phyloP scores from a whole-genome alignment of 2,888 invertebrate species.

The Antitype chi region DNA sequence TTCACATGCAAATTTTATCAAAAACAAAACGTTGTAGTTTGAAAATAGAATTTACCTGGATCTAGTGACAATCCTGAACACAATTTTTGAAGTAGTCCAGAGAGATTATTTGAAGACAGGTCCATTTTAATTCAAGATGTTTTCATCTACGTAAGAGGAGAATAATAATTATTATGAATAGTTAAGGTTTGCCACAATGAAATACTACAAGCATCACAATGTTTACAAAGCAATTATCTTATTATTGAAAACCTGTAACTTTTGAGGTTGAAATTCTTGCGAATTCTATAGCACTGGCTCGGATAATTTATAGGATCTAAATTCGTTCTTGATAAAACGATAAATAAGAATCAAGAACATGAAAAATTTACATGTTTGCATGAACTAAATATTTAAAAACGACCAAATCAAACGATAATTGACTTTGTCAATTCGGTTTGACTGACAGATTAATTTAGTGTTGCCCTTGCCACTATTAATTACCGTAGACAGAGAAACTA shows the following conservation, averaged over 20 bases:
- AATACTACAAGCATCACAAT: conserved; percentile 48
- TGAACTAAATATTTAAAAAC: conserved; percentile 37
- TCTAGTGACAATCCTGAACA: conserved; percentile 84
- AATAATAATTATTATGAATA: conserved; percentile 8
- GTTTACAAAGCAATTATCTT: conserved; percentile 53
- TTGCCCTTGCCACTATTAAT: too few species aligned
- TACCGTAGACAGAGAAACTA: too few species aligned
- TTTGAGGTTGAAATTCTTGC: conserved; percentile 2
- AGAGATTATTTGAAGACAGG: conserved; percentile 75
- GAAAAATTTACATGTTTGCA: conserved; percentile 8
- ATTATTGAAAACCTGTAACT: conserved; percentile 5
- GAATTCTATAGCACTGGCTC: conserved; percentile 2
- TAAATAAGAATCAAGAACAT: neutral
- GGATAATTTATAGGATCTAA: conserved; percentile 2
- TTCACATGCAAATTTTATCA: conserved; percentile 31
- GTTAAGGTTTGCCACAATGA: neutral
- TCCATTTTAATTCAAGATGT: conserved; percentile 73
- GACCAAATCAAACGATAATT: conserved; percentile 46
- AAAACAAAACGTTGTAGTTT: conserved; percentile 63
- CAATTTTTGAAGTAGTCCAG: conserved; percentile 83
- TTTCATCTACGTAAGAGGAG: conserved; percentile 22
- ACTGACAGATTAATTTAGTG: conserved; percentile 29
- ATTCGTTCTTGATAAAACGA: conserved; percentile 15
- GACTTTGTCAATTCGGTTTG: conserved; percentile 30
- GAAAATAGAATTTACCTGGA: conserved; percentile 83